Evolutionary conservation across 2,113 vertebrate genomes (phyloP).

Genomic region (Jaculus jaculus): DNA sequence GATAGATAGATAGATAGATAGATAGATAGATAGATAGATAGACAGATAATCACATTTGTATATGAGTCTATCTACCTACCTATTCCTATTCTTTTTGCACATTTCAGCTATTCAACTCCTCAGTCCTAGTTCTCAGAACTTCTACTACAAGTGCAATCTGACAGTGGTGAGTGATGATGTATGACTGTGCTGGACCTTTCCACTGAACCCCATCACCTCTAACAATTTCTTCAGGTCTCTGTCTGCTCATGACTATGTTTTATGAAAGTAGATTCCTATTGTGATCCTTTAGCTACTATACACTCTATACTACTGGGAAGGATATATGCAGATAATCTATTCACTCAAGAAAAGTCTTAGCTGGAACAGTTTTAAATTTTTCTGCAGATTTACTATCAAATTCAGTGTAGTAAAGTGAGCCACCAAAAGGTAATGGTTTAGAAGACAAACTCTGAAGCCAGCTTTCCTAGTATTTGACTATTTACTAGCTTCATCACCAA

Average conservation of each 20-base stretch:
- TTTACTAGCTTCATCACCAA: background rate
- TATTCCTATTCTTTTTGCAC: background rate
- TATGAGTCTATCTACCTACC: background rate
- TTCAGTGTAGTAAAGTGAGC: background rate
- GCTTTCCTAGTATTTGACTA: background rate
- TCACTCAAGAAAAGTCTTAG: background rate
- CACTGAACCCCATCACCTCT: background rate
- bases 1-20: too few species aligned
- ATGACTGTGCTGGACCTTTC: background rate
- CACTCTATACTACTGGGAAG: background rate
- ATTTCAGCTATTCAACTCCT: background rate
- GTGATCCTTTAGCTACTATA: background rate
- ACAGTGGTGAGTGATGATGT: background rate
- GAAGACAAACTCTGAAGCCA: background rate
- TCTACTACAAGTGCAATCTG: background rate
- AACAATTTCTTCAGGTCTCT: background rate
- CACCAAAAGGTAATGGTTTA: background rate
- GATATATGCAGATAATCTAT: background rate
- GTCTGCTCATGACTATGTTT: background rate
- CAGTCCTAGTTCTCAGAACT: background rate
- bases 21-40: too few species aligned
- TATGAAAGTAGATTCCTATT: slow-evolving; percentile 3
- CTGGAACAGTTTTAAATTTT: background rate
- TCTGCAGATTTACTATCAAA: background rate
- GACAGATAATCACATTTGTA: background rate